Percentiles rank a stretch among this genome's conserved stretches.
phyloP scores from a whole-genome alignment of 2,888 invertebrate species.

The Ellobium chinense region DNA sequence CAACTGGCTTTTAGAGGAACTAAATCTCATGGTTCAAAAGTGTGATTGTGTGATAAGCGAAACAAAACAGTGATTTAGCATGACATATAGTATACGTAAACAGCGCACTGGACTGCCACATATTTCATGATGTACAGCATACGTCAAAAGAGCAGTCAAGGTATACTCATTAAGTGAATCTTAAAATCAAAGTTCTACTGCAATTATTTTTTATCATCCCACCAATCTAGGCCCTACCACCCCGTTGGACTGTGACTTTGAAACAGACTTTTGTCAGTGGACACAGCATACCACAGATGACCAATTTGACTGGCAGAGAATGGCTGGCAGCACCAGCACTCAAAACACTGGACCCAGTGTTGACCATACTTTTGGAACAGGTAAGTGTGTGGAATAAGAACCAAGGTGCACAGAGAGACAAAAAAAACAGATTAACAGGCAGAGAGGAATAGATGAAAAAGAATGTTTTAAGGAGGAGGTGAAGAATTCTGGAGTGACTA shows the following conservation, averaged over 20 bases:
- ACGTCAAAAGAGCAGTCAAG: no score
- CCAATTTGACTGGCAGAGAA: slow-evolving; percentile 71
- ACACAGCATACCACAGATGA: slow-evolving; percentile 59
- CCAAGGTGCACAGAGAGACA: neutral
- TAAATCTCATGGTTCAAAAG: no score
- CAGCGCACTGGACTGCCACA: no score
- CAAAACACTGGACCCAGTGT: slow-evolving; percentile 65
- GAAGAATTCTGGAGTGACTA: no score
- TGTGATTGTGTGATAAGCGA: no score
- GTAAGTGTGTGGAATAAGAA: slow-evolving; percentile 10
- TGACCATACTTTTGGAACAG: slow-evolving; percentile 66
- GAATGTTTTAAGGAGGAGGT: no score
- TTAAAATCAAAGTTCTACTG: neutral
- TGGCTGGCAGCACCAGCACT: slow-evolving; percentile 56
- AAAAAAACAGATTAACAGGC: neutral
- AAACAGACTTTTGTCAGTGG: slow-evolving; percentile 66
- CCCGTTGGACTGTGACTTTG: slow-evolving; percentile 47
- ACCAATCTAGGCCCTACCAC: slow-evolving; percentile 21
- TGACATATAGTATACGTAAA: no score
- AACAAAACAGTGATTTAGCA: no score
- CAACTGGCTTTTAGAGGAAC: no score
- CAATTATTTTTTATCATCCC: no score
- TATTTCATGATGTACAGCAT: no score
- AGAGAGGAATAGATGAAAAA: neutral
- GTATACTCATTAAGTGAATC: neutral